Evolutionary conservation across 2,113 vertebrate genomes (phyloP).

Genomic region (Cephalopterus ornatus): DNA sequence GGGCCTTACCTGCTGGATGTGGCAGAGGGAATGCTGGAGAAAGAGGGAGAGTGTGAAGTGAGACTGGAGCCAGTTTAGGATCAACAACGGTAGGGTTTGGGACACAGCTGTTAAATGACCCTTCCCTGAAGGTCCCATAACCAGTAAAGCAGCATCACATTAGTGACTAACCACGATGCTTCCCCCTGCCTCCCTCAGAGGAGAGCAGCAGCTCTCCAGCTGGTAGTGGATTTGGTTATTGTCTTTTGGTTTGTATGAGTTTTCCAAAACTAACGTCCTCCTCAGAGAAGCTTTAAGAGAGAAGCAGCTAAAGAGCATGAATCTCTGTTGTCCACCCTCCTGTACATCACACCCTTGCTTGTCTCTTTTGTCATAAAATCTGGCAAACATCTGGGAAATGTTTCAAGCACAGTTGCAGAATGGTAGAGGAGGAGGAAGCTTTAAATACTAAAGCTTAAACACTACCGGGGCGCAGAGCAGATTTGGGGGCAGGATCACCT

Average conservation of each 20-base stretch:
- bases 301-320: background rate
- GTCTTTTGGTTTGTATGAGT: background rate
- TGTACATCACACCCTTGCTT: background rate
- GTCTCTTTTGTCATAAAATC: background rate
- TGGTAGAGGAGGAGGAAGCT: background rate
- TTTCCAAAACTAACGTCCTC: background rate
- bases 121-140: background rate
- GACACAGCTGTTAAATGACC: background rate
- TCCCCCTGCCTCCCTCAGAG: background rate
- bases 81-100: accelerated
- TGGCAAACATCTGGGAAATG: background rate
- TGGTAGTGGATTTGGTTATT: background rate
- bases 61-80: background rate
- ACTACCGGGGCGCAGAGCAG: background rate
- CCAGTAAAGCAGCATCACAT: background rate
- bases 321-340: background rate
- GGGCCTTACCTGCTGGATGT: background rate
- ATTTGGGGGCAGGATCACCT: background rate
- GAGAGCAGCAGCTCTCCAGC: background rate
- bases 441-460: background rate
- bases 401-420: background rate
- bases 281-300: background rate
- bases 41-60: background rate
- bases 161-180: background rate
- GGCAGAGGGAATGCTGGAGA: background rate